Percentiles rank a stretch among this genome's conserved stretches.
Conservation (phyloP, 2,888 invertebrate genomes). For the Atherix ibis region DNA sequence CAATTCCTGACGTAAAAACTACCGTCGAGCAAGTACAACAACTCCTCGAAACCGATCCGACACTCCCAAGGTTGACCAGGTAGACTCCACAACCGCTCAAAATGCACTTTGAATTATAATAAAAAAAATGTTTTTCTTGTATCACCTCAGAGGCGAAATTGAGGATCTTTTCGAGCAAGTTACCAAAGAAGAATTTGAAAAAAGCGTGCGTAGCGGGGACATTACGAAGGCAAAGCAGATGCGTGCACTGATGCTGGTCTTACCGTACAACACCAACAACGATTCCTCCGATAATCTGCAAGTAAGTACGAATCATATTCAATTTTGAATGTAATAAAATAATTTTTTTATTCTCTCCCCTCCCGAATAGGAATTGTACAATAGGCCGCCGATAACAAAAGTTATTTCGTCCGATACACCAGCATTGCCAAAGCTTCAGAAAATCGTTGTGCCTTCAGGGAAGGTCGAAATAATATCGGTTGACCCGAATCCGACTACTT, state of each 20-base stretch:
- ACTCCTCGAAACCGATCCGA: conserved; percentile 26
- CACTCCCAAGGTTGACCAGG: conserved; percentile 29
- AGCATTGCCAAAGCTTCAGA: conserved; percentile 22
- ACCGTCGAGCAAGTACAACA: conserved; percentile 32
- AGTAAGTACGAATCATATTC: conserved; percentile 12
- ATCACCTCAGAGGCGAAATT: conserved; percentile 26
- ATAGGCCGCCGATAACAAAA: conserved; percentile 28
- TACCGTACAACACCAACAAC: conserved; percentile 30
- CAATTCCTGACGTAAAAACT: too few species aligned
- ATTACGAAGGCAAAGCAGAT: conserved; percentile 29
- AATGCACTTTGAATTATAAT: conserved; percentile 1
- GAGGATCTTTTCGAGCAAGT: conserved; percentile 33
- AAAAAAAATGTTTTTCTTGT: conserved; percentile 2
- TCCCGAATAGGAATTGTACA: conserved; percentile 24
- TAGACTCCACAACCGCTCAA: conserved; percentile 12
- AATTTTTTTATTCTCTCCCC: background rate
- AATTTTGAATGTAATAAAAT: background rate
- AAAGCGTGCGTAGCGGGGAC: conserved; percentile 28
- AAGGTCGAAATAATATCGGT: conserved; percentile 19
- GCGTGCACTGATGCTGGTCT: conserved; percentile 30
- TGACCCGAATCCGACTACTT: conserved; percentile 32
- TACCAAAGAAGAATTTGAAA: conserved; percentile 30
- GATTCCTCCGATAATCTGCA: conserved; percentile 27
- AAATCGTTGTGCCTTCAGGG: conserved; percentile 19
- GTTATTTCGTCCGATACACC: conserved; percentile 25